These are phyloP conservation scores for Halichondria panicea DNA, from an alignment of 37 sponge, comb jelly and placozoan species.

Conservation along the genomic window DNA sequence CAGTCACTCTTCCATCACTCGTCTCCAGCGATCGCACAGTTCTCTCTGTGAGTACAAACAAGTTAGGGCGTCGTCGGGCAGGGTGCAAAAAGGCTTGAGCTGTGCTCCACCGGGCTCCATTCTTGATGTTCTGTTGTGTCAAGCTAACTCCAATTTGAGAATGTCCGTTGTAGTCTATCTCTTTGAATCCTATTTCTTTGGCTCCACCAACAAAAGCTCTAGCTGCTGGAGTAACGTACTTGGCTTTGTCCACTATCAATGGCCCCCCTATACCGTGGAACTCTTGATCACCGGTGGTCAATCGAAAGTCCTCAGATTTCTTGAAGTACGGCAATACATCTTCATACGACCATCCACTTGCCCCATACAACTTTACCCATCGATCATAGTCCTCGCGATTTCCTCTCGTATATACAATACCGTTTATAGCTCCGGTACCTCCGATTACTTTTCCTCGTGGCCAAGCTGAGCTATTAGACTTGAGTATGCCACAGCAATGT, in stretches of 20 bases:
- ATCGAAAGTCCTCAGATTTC: constrained; percentile 67
- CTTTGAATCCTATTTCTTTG: constrained; percentile 61
- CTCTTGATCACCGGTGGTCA: constrained; percentile 36
- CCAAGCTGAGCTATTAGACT: constrained; percentile 36
- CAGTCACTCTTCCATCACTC: constrained; percentile 11
- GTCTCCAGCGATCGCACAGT: constrained; percentile 36
- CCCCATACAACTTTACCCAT: constrained; percentile 76
- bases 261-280: constrained; percentile 72
- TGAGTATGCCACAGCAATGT: constrained; percentile 8
- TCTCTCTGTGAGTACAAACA: constrained; percentile 47
- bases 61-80: constrained; percentile 48
- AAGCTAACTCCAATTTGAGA: constrained; percentile 66
- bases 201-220: constrained; percentile 59
- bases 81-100: constrained; percentile 78
- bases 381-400: constrained; percentile 75
- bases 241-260: constrained; percentile 50
- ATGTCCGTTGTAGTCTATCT: constrained; percentile 70
- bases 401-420: constrained; percentile 83
- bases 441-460: constrained; percentile 81
- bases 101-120: constrained; percentile 63
- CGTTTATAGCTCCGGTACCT: constrained; percentile 75
- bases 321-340: constrained; percentile 88
- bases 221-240: constrained; percentile 38
- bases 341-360: constrained; percentile 78
- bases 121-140: constrained; percentile 49